These are phyloP conservation scores for Margaritifera margaritifera DNA, from an alignment of 2,888 invertebrate species.

Conservation along the genomic window DNA sequence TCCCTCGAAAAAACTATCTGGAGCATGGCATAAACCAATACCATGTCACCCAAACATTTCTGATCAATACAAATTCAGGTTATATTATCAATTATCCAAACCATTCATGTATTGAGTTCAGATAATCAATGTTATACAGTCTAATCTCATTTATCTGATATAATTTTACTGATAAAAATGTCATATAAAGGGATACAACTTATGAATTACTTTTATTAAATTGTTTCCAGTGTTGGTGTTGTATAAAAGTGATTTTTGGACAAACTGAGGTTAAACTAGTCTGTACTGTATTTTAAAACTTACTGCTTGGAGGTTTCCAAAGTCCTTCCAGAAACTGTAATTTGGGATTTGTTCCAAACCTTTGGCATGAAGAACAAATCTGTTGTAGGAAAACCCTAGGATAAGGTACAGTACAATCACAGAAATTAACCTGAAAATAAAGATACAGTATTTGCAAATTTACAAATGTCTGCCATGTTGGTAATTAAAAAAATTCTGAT, in stretches of 20 bases:
- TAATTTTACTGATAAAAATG: too few species aligned
- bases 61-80: too few species aligned
- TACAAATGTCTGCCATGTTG: neutral
- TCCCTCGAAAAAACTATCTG: too few species aligned
- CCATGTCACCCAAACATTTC: too few species aligned
- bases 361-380: slow-evolving; percentile 70
- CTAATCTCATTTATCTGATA: too few species aligned
- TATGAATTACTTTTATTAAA: neutral
- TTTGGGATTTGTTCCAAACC: slow-evolving; percentile 73
- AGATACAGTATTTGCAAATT: neutral
- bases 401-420: slow-evolving; percentile 65
- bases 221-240: neutral
- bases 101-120: too few species aligned
- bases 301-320: slow-evolving; percentile 72
- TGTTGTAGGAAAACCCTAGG: slow-evolving; percentile 69
- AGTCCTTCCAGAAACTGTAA: slow-evolving; percentile 72
- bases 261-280: too few species aligned
- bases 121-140: too few species aligned
- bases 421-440: slow-evolving; percentile 63
- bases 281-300: slow-evolving; percentile 33
- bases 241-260: neutral
- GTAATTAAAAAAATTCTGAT: neutral
- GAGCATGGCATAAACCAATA: too few species aligned
- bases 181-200: too few species aligned
- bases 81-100: too few species aligned